Evolutionary conservation across 2,113 vertebrate genomes (phyloP).

Genomic region (Gobiocypris rarus): DNA sequence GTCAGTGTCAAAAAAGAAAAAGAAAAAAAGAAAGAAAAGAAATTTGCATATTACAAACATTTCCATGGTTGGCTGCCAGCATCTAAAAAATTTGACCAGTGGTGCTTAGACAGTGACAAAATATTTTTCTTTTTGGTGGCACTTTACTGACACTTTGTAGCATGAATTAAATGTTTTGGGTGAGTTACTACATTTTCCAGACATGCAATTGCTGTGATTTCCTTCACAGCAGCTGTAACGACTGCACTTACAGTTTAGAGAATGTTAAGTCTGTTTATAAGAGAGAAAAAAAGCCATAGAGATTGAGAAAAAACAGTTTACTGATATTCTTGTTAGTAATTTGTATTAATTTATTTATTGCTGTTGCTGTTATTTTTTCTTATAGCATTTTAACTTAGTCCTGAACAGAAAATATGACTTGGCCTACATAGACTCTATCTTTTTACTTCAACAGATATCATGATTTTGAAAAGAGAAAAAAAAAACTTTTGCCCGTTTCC

Average conservation of each 20-base stretch:
- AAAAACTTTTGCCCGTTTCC: slow-evolving; percentile 10
- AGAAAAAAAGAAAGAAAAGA: too few species aligned
- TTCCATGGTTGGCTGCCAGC: too few species aligned
- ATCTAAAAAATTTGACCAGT: too few species aligned
- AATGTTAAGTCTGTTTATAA: too few species aligned
- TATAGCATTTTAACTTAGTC: neutral
- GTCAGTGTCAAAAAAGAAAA: too few species aligned
- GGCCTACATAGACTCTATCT: neutral
- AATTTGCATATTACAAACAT: too few species aligned
- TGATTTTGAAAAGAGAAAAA: neutral
- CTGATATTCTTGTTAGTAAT: neutral
- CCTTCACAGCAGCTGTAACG: neutral
- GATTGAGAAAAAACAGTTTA: neutral
- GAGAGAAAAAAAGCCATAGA: too few species aligned
- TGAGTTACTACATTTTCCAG: too few species aligned
- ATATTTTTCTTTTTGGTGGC: too few species aligned
- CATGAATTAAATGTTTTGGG: too few species aligned
- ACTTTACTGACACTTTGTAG: too few species aligned
- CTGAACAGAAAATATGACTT: neutral
- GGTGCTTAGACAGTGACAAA: too few species aligned
- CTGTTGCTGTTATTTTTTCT: neutral
- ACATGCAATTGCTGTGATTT: neutral
- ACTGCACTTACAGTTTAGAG: neutral
- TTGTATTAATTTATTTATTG: neutral
- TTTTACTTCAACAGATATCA: slow-evolving; percentile 16